Evolutionary conservation across 53 echinoderm and acorn worm genomes (phyloP), one percentile per base, ranked within the genome.

Genomic region (Paracentrotus lividus): DNA sequence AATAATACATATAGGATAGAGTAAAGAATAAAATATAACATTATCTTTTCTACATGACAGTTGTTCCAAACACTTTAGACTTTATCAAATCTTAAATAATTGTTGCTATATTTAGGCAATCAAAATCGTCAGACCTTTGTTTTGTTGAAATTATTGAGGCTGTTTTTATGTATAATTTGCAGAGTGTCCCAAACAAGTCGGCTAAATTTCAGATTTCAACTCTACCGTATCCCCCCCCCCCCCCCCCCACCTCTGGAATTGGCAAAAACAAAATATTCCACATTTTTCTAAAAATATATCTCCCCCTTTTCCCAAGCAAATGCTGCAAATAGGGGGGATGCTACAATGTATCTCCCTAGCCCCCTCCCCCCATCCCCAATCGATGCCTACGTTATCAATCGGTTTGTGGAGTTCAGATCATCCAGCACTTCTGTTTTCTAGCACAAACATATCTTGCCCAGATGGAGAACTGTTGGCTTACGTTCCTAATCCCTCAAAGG

Each of bases 371-470:
- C n/a, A n/a, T n/a, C n/a, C n/a, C n/a, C n/a, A n/a, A 1, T 54
- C 54, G 13, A 5, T 15, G 54, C 54, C 18, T 54, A 18, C 8
- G 18, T 54, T 27, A 65, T n/a, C n/a, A n/a, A n/a, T n/a, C n/a
- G n/a, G n/a, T n/a, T n/a, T n/a, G n/a, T n/a, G n/a, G n/a, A n/a
- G n/a, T n/a, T n/a, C n/a, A n/a, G n/a, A n/a, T n/a, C n/a, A n/a
- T n/a, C 20, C 21, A 57, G 42, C 77, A 77, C 12, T 5, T 45
- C 26, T 81, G 47, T 81, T 81, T 81, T n/a, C 2, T 10, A 49
- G 47, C 4, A 81, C 9, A 81, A 81, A 81, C 81, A 81, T 47
- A 81, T 81, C 81, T 81, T 26, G 45, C 44, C 10, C 47, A 81
- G 81, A 81, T 81, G 45, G 44, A 81, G 44, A 81, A 24, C 24